Base-by-base conservation (phyloP, 2,113 vertebrate genomes). In the Heptranchias perlo region DNA sequence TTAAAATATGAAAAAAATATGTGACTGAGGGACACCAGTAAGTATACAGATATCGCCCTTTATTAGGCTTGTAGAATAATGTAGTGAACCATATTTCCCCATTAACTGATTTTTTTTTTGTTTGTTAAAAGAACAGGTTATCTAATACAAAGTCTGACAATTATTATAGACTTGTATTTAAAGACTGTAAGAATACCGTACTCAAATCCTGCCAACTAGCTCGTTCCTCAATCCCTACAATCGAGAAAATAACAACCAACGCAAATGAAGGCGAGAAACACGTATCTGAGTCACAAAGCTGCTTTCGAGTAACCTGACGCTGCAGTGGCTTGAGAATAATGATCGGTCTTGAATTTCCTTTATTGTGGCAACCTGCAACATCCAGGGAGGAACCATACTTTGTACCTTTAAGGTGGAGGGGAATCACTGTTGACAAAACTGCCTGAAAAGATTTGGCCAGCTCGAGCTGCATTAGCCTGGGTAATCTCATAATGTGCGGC, bases 341-440 rank as follows among this genome's bases (percentile, higher is more conserved):
- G 78, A 10, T 78, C 2, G 64, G 10, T 2, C 94, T 58, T 28
- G n/a, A 49, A 67, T 44, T 96, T 91, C 87, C 73, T 0, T 94
- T 82, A 93, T 78, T 84, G 54, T 28, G 58, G 96, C 78, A 96
- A 54, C 28, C 96, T 89, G 61, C 76, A 89, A 67, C 92, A 0
- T 3, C 14, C 86, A 65, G 95, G 23, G 89, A 82, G 67, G 86
- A 95, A 94, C 1, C 0, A 0, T 49, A 23, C 0, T 82, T 96
- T 96, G 13, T 96, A 31, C n/a, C 96, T 96, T 5, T 2, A 96
- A 97, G 44, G 5, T 47, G 23, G 58, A 96, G 76, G 61, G 82
- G 96, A 95, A 95, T 64, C 91, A 82, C 44, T 96, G 96, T 8
- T 61, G 96, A 58, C 61, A 96, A 96, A 97, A 96, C 16, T 93